These are phyloP conservation scores for Amazona guildingii DNA, from an alignment of 2,113 vertebrate species.

Conservation along the genomic window DNA sequence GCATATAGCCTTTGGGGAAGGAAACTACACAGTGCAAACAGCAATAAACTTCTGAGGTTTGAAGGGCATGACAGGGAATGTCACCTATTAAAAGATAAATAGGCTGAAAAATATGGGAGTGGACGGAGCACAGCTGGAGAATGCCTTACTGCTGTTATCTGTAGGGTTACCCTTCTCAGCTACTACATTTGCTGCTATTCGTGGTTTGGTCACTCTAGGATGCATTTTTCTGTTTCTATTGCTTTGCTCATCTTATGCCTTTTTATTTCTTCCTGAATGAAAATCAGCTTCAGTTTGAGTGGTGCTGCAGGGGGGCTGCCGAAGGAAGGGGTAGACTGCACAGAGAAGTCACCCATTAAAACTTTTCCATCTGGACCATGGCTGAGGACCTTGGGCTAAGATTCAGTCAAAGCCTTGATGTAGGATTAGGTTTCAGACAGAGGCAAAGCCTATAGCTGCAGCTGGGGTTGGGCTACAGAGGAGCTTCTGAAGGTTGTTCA, in stretches of 20 bases:
- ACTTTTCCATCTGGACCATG: not conserved
- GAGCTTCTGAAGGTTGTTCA: not conserved
- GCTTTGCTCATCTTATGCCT: not conserved
- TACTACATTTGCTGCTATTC: not conserved
- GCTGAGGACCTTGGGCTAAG: not conserved
- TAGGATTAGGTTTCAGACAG: not conserved
- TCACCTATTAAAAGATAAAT: constrained; percentile 4
- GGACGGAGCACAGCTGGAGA: not conserved
- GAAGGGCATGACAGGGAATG: not conserved
- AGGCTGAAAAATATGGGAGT: not conserved
- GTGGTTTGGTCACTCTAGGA: not conserved
- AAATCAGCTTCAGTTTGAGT: not conserved
- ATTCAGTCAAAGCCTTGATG: not conserved
- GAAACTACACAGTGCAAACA: not conserved
- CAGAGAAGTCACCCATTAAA: not conserved
- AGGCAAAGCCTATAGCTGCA: not conserved
- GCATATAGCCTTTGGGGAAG: not conserved
- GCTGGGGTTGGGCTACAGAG: not conserved
- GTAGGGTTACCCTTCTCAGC: not conserved
- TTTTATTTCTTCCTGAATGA: not conserved
- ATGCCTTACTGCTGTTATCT: not conserved
- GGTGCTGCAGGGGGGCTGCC: not conserved
- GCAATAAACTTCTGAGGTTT: constrained; percentile 4
- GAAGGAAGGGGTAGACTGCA: not conserved
- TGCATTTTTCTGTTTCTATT: not conserved